Evolutionary conservation across 23 tunicate genomes (phyloP).

Genomic region (Ascidia mentula): DNA sequence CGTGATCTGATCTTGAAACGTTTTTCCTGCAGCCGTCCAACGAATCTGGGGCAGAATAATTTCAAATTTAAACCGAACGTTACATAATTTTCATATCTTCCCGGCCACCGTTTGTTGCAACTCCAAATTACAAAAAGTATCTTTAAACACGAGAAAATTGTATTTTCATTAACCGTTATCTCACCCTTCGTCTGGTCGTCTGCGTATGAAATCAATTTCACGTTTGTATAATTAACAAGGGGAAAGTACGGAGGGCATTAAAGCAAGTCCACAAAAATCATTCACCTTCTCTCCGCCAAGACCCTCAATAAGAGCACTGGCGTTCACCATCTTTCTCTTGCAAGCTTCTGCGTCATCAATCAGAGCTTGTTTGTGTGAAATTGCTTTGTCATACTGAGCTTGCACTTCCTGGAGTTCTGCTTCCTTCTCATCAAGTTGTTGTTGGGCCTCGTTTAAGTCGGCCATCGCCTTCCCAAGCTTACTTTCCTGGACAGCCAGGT

Average conservation of each 20-base stretch:
- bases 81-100: too few relatives aligned
- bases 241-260: too few relatives aligned
- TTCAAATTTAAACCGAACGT: not conserved
- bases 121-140: too few relatives aligned
- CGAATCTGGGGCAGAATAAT: slow-evolving; percentile 46
- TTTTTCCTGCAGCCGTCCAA: slow-evolving; percentile 94
- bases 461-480: slow-evolving; percentile 67
- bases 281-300: slow-evolving; percentile 96
- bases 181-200: too few relatives aligned
- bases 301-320: slow-evolving; percentile 97
- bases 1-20: slow-evolving; percentile 89
- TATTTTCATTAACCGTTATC: too few relatives aligned
- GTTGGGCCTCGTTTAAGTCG: slow-evolving; percentile 88
- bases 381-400: slow-evolving; percentile 88
- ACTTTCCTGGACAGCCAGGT: slow-evolving; percentile 86
- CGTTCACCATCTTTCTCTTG: slow-evolving; percentile 96
- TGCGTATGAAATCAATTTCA: too few relatives aligned
- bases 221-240: too few relatives aligned
- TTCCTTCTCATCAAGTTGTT: slow-evolving; percentile 76
- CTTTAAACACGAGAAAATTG: too few relatives aligned
- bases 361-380: slow-evolving; percentile 91
- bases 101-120: too few relatives aligned
- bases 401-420: slow-evolving; percentile 89
- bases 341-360: slow-evolving; percentile 99
- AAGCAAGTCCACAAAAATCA: not conserved